Base-by-base conservation (phyloP, 2,797 vertebrate genomes). In the Falco berigora region DNA sequence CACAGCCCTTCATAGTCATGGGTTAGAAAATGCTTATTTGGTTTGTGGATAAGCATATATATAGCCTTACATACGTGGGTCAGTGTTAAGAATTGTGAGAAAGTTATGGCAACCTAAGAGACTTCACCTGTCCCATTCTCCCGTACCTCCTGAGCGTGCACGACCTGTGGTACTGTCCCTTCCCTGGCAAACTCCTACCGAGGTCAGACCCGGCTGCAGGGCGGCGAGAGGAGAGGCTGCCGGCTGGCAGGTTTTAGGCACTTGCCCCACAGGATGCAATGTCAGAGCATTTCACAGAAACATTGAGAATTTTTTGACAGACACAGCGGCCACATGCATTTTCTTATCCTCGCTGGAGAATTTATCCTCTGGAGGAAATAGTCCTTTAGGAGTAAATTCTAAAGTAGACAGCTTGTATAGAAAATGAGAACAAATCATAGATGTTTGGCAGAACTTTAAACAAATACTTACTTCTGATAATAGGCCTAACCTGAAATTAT, bases 251-350 rank as follows among this genome's bases (percentile, higher is more conserved):
- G 1, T 83, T 30, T 40, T 1, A 63, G 78, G 55, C 52, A 4
- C 86, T 52, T 69, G 87, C 56, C 84, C 78, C 75, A 4, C 34
- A 53, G 59, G 74, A 8, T 61, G 84, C 42, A 12, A 3, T 32
- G 46, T 12, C 1, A 12, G 67, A 82, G 80, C 59, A 22, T 93
- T 69, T 30, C 69, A n/a, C 34, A 52, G 80, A 59, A 67, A n/a
- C n/a, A 14, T 8, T 0, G 38, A 47, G 84, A n/a, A 8, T 63
- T 55, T 34, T 58, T 46, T 0, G 2, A 4, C 28, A 49, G 56
- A 9, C 64, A 25, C 7, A 74, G 23, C 53, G 56, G 21, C 47
- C 47, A 14, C 23, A 0, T 5, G 3, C 6, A 0, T 32, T 42
- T 78, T 63, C 52, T 74, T n/a, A 32, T 36, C 72, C 62, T 55